Evolutionary conservation across 2,888 invertebrate genomes (phyloP), one percentile per base, ranked within the genome.

Genomic region (Alcis repandata): DNA sequence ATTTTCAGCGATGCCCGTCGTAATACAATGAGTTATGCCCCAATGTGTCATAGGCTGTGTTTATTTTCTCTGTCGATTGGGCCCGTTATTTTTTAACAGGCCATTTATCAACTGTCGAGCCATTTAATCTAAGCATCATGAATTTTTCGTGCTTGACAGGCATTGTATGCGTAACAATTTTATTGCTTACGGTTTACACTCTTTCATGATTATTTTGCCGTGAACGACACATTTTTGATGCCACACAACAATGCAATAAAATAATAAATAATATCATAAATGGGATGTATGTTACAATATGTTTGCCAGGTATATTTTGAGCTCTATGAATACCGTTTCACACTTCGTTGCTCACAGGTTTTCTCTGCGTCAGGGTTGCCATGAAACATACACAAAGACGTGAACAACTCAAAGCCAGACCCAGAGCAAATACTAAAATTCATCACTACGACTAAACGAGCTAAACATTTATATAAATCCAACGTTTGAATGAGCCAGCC

Each of bases 81-180:
- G 79, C 82, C 73, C 77, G 80, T 79, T 81, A 84, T 79, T 74
- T 80, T 79, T 82, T 79, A 83, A 83, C 83, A 81, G 79, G 77
- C 84, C 81, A 87, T 91, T 87, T 86, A 85, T 89, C 85, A 86
- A 83, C 79, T 77, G 84, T 75, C 79, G 83, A 75, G 74, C 86
- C 87, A 87, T 90, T 90, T 86, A 87, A 90, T 89, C 88, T 87
- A 85, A 86, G 81, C 83, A 80, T 79, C 80, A 85, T 84, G 85
- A 85, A 85, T 86, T 83, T 85, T 85, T 83, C 79, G 79, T 78
- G 79, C 79, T 82, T 76, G 76, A 79, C 80, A 81, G 76, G 79
- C 79, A 76, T 78, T 77, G 77, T 74, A 73, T 68, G 76, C 71
- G 71, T 74, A 78, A 76, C 79, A 73, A 57, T 83, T 84, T 84